These are phyloP conservation scores for Chiropotes sagulatus DNA, from an alignment of 2,797 vertebrate genomes.

Conservation along the genomic window DNA sequence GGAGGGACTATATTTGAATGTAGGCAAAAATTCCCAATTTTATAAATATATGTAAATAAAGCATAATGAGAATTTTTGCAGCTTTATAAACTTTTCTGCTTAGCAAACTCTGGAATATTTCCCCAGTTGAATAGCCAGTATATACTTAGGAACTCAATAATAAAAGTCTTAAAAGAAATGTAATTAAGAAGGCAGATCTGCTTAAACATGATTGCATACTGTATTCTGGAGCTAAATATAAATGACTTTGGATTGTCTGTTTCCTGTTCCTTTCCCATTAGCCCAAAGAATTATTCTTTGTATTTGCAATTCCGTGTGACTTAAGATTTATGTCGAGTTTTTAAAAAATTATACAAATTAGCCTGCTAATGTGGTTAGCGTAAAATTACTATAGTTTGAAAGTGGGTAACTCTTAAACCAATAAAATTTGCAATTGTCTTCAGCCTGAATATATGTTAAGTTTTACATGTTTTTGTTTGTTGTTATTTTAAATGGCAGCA, in stretches of 20 bases:
- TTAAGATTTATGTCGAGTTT: background rate
- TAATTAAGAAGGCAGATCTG: background rate
- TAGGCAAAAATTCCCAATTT: background rate
- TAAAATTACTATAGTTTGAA: background rate
- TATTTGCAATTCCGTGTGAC: background rate
- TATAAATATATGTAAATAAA: background rate
- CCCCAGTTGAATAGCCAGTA: background rate
- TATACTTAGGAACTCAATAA: background rate
- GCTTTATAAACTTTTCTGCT: slow-evolving; percentile 4
- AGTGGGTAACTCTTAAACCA: background rate
- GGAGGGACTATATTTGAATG: background rate
- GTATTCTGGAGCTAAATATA: background rate
- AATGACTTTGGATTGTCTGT: background rate
- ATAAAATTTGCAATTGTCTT: background rate
- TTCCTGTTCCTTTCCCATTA: background rate
- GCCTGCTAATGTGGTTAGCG: background rate
- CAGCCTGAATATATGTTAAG: background rate
- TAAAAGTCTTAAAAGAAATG: slow-evolving; percentile 29
- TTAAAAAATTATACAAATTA: background rate
- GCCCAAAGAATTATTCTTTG: background rate
- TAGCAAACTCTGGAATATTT: background rate
- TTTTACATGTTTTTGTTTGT: slow-evolving; percentile 10
- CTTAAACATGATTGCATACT: background rate
- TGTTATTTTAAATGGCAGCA: slow-evolving; percentile 86
- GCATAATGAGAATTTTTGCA: background rate